Evolutionary conservation across 2,888 invertebrate species (phyloP).

Genomic region (Nymphalis c-album): DNA sequence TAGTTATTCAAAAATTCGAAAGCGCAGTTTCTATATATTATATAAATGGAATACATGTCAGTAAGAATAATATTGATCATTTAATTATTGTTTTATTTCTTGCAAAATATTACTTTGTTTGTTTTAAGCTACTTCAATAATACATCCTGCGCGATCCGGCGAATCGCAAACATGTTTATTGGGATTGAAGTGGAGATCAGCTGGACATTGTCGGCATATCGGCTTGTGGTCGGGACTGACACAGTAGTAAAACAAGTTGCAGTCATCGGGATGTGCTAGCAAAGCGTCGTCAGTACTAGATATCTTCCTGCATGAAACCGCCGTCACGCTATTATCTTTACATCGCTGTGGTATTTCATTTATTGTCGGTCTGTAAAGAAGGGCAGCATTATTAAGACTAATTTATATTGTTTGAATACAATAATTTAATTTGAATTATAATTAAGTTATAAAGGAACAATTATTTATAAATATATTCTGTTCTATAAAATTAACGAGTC

Average conservation of each 20-base stretch:
- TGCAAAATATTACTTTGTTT: background rate
- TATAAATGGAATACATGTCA: no score
- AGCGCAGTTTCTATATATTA: no score
- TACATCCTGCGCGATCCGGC: conserved; percentile 32
- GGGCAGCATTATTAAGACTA: background rate
- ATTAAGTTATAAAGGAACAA: no score
- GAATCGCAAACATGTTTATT: conserved; percentile 34
- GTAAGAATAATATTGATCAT: no score
- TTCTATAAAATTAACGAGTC: no score
- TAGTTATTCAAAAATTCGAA: no score
- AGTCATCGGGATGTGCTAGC: conserved; percentile 44
- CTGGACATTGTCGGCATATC: conserved; percentile 44
- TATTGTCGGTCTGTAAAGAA: background rate
- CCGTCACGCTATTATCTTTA: conserved; percentile 41
- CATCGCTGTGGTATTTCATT: conserved; percentile 41
- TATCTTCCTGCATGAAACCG: conserved; percentile 43
- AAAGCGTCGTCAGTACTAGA: conserved; percentile 5
- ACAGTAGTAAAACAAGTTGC: conserved; percentile 47
- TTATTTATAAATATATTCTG: no score
- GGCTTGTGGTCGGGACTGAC: conserved; percentile 31
- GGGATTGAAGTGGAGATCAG: conserved; percentile 37
- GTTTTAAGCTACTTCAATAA: background rate
- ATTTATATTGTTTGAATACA: background rate
- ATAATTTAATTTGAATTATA: no score
- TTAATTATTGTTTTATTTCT: no score